Base-by-base conservation (phyloP, 2,113 vertebrate genomes). In the Copsychus sechellarum region DNA sequence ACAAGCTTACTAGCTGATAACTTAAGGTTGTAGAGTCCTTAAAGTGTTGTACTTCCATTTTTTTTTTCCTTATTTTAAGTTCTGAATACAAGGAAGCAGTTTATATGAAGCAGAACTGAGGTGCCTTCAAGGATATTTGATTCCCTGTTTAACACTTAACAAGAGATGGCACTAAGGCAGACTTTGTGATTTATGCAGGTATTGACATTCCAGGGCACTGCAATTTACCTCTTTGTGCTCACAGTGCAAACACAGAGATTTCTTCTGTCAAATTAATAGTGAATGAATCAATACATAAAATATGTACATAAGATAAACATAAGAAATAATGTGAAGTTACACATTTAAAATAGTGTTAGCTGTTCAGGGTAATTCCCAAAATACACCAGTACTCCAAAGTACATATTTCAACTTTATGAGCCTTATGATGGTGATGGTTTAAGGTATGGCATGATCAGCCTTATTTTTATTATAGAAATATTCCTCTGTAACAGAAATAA, bases 391-490 rank as follows among this genome's bases (percentile, higher is more conserved):
- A 72, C 45, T 86, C 58, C 31, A 10, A 88, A 88, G 43, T 1
- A 80, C 5, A 2, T 17, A 77, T 57, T 82, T 65, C 43, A 79
- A n/a, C 40, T 62, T 74, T 11, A 76, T 79, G 28, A 94, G 79
- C 71, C 50, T 81, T 72, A 36, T 57, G 65, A 45, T 28, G 13
- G 31, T 33, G 42, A 77, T 26, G 73, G 73, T n/a, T 80, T 96
- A 93, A 95, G 82, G 80, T 71, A 80, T 50, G 83, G 48, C 31
- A 86, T 40, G 45, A 80, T 33, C 62, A 90, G 78, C 31, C 29
- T 64, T 40, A n/a, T 84, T 92, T 92, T 90, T 40, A 57, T 65
- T 80, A 45, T 2, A 86, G 74, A 90, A 96, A 90, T 73, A 82
- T 24, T 85, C 57, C 73, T 86, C 64, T 89, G 40, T 61, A 88